A percentile compares a stretch with the other conserved stretches of the same genome.
Conservation (phyloP, 92 coral and sea anemone genomes). For the Zoanthus solanderi region DNA sequence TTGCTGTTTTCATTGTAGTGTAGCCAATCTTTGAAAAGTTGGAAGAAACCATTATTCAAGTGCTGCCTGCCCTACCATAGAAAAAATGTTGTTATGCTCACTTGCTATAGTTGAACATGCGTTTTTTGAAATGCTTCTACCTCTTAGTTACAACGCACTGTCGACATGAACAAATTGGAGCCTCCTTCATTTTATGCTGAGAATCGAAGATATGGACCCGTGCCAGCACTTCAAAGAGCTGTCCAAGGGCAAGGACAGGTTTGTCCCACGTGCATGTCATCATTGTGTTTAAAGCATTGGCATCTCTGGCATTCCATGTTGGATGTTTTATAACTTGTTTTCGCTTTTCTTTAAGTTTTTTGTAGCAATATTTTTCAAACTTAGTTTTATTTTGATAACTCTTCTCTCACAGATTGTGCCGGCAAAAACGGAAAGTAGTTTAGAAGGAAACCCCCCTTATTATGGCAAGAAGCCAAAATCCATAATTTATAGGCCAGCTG, state of each 20-base stretch:
- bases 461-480: slow-evolving; percentile 74
- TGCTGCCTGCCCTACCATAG: too few species aligned
- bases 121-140: too few species aligned
- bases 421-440: slow-evolving; percentile 21
- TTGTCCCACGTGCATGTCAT: neutral
- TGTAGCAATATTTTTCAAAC: neutral
- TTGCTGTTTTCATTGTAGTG: too few species aligned
- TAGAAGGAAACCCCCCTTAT: slow-evolving; percentile 51
- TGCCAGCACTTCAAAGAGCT: slow-evolving; percentile 34
- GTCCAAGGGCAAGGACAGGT: slow-evolving; percentile 7
- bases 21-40: too few species aligned
- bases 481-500: slow-evolving; percentile 66
- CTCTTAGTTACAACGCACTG: slow-evolving; percentile 62
- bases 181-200: slow-evolving; percentile 83
- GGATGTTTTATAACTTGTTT: neutral
- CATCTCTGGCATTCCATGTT: neutral
- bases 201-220: slow-evolving; percentile 27
- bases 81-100: too few species aligned
- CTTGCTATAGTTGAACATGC: too few species aligned
- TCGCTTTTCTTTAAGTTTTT: neutral
- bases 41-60: too few species aligned
- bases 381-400: neutral
- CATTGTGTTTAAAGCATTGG: neutral
- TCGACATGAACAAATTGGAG: slow-evolving; percentile 62
- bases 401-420: neutral